A percentile compares a stretch with the other conserved stretches of the same genome.
phyloP scores from a whole-genome alignment of 2,797 vertebrate species.

The Eupleurogrammus muticus region DNA sequence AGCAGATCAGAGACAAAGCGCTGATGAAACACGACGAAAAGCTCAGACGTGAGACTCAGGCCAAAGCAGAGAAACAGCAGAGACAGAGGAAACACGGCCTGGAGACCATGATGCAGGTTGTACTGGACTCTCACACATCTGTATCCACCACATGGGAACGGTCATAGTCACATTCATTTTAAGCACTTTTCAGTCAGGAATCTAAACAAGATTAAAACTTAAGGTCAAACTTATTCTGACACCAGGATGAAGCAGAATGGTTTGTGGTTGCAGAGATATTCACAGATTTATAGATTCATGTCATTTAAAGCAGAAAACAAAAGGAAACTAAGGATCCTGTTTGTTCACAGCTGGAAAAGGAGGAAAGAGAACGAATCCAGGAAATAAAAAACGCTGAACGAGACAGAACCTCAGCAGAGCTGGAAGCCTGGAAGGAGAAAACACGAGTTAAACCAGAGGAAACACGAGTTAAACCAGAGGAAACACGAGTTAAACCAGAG shows the following conservation, averaged over 20 bases:
- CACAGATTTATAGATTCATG: too few relatives aligned
- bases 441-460: conserved; percentile 11
- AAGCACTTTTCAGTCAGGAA: too few relatives aligned
- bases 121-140: too few relatives aligned
- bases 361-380: conserved; percentile 88
- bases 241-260: too few relatives aligned
- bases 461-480: too few relatives aligned
- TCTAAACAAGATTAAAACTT: too few relatives aligned
- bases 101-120: conserved; percentile 92
- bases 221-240: too few relatives aligned
- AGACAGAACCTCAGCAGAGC: conserved; percentile 82
- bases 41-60: conserved; percentile 76
- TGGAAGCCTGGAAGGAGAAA: conserved; percentile 85
- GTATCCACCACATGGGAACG: too few relatives aligned
- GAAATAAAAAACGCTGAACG: conserved; percentile 87
- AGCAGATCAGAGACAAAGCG: conserved; percentile 85
- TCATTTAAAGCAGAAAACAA: too few relatives aligned
- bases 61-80: conserved; percentile 80
- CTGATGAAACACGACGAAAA: conserved; percentile 86
- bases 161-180: too few relatives aligned
- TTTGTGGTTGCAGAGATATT: too few relatives aligned
- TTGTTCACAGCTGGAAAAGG: conserved; percentile 87
- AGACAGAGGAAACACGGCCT: conserved; percentile 89
- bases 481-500: too few relatives aligned
- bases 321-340: background rate